phyloP scores from a whole-genome alignment of 2,888 invertebrate species.

The Eristalinus sepulchralis region DNA sequence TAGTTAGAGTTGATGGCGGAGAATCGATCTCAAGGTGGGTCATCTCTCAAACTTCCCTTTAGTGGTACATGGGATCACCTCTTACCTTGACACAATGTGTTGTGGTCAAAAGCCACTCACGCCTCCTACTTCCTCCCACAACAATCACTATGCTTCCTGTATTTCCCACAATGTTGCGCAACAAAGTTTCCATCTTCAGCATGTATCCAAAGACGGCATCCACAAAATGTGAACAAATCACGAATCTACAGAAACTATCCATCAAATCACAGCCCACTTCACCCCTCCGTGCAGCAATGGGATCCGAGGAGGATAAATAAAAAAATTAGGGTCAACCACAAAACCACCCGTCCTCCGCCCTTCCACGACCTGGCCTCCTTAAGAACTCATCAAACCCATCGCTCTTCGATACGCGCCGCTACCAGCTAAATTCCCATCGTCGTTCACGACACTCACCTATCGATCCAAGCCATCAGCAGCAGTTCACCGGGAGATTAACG shows the following conservation, averaged over 20 bases:
- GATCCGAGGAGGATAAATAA: not conserved
- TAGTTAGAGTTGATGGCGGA: no score
- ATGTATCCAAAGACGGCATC: no score
- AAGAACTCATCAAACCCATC: not conserved
- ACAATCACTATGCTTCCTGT: no score
- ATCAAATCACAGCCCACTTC: not conserved
- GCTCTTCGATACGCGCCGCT: constrained; percentile 73
- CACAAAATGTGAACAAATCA: not conserved
- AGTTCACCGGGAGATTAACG: constrained; percentile 82
- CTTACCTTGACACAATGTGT: no score
- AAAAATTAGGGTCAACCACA: constrained; percentile 3
- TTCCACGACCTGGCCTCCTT: not conserved
- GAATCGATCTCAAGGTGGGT: no score
- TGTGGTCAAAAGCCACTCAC: no score
- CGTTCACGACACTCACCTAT: constrained; percentile 84
- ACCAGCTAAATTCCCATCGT: constrained; percentile 82
- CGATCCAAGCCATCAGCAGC: constrained; percentile 86
- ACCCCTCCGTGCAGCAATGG: not conserved
- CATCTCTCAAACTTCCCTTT: no score
- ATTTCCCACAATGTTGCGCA: not conserved
- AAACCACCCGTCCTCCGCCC: not conserved
- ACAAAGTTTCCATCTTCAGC: not conserved
- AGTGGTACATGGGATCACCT: no score
- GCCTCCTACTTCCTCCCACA: no score
- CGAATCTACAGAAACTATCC: not conserved